A percentile compares a stretch with the other conserved stretches of the same genome.
phyloP scores from a whole-genome alignment of 2,888 invertebrate species.

The Agonopterix arenella region DNA sequence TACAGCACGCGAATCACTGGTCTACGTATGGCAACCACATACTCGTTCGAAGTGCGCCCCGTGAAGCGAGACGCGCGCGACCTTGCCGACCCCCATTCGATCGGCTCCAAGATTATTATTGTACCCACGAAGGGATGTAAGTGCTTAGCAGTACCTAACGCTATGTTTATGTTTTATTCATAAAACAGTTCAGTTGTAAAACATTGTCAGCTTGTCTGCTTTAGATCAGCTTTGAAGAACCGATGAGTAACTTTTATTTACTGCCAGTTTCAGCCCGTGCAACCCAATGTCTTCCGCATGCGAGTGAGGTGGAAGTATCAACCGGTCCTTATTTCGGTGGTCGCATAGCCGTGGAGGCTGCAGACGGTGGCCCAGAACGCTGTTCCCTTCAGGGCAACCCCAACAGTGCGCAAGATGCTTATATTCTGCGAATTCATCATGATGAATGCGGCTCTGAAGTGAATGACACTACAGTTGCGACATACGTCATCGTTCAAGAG shows the following conservation, averaged over 20 bases:
- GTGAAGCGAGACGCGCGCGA: constrained; percentile 70
- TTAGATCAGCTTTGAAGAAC: no score
- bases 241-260: background rate
- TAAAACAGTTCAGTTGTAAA: no score
- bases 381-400: constrained; percentile 87
- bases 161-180: no score
- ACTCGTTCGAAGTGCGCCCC: constrained; percentile 85
- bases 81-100: constrained; percentile 70
- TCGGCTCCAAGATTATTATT: constrained; percentile 82
- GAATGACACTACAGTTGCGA: constrained; percentile 87
- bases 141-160: constrained; percentile 42
- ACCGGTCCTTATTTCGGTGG: constrained; percentile 90
- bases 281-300: constrained; percentile 86
- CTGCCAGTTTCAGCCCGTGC: constrained; percentile 86
- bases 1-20: constrained; percentile 81
- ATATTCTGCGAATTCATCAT: constrained; percentile 85
- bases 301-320: constrained; percentile 88
- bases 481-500: constrained; percentile 89
- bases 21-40: constrained; percentile 88
- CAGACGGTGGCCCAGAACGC: constrained; percentile 81
- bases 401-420: constrained; percentile 82
- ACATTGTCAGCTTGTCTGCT: no score
- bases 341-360: constrained; percentile 84
- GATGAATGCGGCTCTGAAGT: constrained; percentile 84
- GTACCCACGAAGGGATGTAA: constrained; percentile 91